Percentiles rank a stretch among this genome's conserved stretches.
Conservation (phyloP, 2,797 vertebrate species). For the Adrianichthys oophorus region DNA sequence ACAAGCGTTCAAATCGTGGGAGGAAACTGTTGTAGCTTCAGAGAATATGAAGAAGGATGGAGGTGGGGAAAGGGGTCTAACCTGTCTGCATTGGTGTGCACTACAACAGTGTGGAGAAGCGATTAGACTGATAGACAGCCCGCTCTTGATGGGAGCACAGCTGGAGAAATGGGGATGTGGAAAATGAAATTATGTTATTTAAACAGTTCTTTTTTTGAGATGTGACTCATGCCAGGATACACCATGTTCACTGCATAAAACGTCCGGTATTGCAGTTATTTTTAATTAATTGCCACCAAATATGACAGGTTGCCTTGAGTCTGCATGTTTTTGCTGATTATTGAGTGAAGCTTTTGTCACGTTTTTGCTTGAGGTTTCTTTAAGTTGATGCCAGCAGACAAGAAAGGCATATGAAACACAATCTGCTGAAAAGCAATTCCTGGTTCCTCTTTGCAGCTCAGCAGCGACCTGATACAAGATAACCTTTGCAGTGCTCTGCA, state of each 20-base stretch:
- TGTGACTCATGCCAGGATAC: conserved; percentile 66
- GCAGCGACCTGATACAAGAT: background rate
- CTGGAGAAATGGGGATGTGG: conserved; percentile 69
- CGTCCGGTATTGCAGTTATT: conserved; percentile 27
- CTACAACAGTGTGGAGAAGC: conserved; percentile 57
- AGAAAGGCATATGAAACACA: background rate
- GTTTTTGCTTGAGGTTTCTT: conserved; percentile 13
- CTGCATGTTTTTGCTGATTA: conserved; percentile 3
- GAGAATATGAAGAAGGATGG: background rate
- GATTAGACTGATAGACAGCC: conserved; percentile 66
- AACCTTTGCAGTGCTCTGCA: accelerated
- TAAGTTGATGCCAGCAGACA: conserved; percentile 4
- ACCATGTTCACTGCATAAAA: conserved; percentile 48
- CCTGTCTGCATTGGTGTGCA: conserved; percentile 43
- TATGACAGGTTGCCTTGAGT: conserved; percentile 22
- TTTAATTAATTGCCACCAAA: conserved; percentile 43
- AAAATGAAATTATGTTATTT: conserved; percentile 70
- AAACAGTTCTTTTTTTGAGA: conserved; percentile 67
- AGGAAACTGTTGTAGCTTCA: conserved; percentile 14
- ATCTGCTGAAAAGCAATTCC: background rate
- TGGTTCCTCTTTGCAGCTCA: background rate
- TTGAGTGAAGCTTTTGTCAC: conserved; percentile 19
- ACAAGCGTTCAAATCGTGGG: conserved; percentile 41
- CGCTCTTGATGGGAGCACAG: conserved; percentile 58
- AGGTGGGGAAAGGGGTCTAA: conserved; percentile 2